Percentiles rank a stretch among this genome's conserved stretches.
Conservation (phyloP, 1,140 invertebrate species). For the Drosophila nebulosa region DNA sequence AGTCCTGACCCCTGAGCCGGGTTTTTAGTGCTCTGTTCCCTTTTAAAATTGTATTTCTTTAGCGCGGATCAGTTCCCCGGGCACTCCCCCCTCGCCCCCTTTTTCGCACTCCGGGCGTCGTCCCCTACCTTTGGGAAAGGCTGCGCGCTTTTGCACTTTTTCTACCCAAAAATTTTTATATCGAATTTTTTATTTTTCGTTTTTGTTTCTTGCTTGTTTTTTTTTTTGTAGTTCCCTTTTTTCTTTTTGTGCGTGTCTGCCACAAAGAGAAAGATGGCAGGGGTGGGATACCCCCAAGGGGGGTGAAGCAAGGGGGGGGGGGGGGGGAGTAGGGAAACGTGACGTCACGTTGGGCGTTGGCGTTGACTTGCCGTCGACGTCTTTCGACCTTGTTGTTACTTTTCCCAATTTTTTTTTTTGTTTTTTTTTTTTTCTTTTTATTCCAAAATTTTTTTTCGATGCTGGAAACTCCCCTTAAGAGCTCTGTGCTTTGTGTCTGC, state of each 20-base stretch:
- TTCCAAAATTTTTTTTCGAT: conserved; percentile 76
- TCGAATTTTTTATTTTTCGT: conserved; percentile 61
- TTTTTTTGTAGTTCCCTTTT: conserved; percentile 34
- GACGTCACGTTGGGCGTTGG: background rate
- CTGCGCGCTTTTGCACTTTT: conserved; percentile 34
- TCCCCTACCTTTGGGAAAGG: background rate
- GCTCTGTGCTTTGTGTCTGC: conserved; percentile 25
- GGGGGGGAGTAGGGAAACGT: background rate
- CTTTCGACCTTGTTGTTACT: conserved; percentile 47
- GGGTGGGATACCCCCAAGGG: background rate
- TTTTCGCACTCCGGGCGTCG: background rate
- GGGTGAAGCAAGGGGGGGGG: background rate
- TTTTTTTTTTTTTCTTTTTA: conserved; percentile 62
- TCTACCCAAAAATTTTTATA: conserved; percentile 53
- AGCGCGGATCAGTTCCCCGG: background rate
- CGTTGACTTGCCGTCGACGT: conserved; percentile 34
- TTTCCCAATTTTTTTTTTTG: conserved; percentile 11
- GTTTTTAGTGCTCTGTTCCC: background rate
- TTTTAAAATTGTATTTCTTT: conserved; percentile 62
- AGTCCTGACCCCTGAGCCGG: background rate
- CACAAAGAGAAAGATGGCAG: background rate
- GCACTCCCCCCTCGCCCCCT: background rate
- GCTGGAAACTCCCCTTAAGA: conserved; percentile 76
- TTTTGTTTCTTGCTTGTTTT: conserved; percentile 38
- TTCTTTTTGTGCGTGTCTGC: conserved; percentile 33